Evolutionary conservation across 2,888 invertebrate genomes (phyloP).

Genomic region (Asteroscopus sphinx): DNA sequence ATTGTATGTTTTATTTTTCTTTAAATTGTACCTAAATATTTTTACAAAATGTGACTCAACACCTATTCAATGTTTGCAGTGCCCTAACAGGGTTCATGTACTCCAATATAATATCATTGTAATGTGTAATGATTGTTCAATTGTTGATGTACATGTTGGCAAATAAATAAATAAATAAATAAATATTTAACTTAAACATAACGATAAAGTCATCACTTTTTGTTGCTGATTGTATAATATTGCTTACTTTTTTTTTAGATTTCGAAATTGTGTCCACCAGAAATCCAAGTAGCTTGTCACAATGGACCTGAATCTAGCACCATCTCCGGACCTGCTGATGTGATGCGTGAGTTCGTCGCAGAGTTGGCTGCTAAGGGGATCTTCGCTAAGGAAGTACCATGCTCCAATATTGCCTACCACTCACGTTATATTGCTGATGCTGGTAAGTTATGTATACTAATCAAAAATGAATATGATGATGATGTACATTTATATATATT

Average conservation of each 20-base stretch:
- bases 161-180: neutral
- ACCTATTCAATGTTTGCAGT: too few relatives aligned
- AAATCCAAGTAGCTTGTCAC: conserved; percentile 92
- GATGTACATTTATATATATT: neutral
- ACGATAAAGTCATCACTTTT: too few relatives aligned
- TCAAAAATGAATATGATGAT: too few relatives aligned
- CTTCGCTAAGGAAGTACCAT: conserved; percentile 70
- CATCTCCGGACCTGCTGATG: conserved; percentile 91
- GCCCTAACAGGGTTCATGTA: too few relatives aligned
- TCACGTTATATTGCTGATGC: conserved; percentile 93
- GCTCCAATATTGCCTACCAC: conserved; percentile 95
- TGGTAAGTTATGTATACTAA: too few relatives aligned
- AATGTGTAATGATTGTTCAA: too few relatives aligned
- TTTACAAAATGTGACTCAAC: too few relatives aligned
- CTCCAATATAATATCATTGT: too few relatives aligned
- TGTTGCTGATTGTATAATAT: neutral
- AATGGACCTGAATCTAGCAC: conserved; percentile 93
- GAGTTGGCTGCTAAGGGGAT: conserved; percentile 64
- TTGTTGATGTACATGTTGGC: too few relatives aligned
- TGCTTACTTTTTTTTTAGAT: conserved; percentile 29
- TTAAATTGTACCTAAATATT: too few relatives aligned
- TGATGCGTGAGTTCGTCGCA: conserved; percentile 86
- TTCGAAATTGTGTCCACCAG: conserved; percentile 78
- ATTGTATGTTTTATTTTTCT: too few relatives aligned
- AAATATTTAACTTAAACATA: neutral